A percentile compares a stretch with the other conserved stretches of the same genome.
phyloP scores from a whole-genome alignment of 2,888 invertebrate genomes.

The Drosophila vallismaia region DNA sequence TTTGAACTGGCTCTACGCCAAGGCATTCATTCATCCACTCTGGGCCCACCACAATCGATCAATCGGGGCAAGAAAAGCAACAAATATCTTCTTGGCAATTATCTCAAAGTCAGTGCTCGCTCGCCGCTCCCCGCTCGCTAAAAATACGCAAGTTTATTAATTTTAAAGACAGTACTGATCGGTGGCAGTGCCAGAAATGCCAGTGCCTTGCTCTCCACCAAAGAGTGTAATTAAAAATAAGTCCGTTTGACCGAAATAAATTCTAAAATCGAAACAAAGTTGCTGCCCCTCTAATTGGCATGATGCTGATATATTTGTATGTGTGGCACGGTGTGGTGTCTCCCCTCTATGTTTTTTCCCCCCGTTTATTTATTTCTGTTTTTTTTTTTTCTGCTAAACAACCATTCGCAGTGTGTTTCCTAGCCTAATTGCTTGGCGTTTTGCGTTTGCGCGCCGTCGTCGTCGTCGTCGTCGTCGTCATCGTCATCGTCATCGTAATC shows the following conservation, averaged over 20 bases:
- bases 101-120: constrained; percentile 37
- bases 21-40: constrained; percentile 51
- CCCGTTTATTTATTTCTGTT: not conserved
- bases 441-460: constrained; percentile 68
- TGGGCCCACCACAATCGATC: constrained; percentile 52
- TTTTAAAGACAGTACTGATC: constrained; percentile 53
- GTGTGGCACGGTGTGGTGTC: not conserved
- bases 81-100: constrained; percentile 43
- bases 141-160: constrained; percentile 53
- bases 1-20: constrained; percentile 4
- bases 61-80: constrained; percentile 50
- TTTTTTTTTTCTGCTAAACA: not conserved
- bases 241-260: constrained; percentile 56
- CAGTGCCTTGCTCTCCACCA: not conserved
- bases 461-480: constrained; percentile 23
- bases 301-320: constrained; percentile 48
- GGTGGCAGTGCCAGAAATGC: constrained; percentile 13
- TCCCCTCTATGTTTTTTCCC: not conserved
- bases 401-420: constrained; percentile 29
- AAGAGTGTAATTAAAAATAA: constrained; percentile 63
- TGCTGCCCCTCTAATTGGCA: constrained; percentile 62
- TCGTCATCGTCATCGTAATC: constrained; percentile 42
- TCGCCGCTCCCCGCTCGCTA: not conserved
- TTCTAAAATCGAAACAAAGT: constrained; percentile 51
- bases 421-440: constrained; percentile 56